Evolutionary conservation across 2,888 invertebrate genomes (phyloP).

Genomic region (Allolobophora icterica): DNA sequence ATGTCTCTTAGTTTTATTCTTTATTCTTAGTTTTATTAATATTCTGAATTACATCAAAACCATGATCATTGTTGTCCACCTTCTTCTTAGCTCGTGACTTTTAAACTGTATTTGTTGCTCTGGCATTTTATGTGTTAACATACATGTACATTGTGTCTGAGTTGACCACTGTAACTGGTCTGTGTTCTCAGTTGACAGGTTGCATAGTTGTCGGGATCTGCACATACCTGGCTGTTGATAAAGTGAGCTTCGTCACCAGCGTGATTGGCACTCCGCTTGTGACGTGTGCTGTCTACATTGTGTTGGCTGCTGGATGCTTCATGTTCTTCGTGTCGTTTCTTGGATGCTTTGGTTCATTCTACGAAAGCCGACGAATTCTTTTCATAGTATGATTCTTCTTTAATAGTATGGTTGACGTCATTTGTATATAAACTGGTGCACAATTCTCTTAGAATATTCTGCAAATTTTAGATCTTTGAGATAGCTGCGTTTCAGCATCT

Average conservation of each 20-base stretch:
- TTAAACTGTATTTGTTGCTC: background rate
- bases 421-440: too few species aligned
- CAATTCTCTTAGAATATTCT: too few species aligned
- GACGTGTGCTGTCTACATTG: constrained; percentile 73
- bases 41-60: background rate
- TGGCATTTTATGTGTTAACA: background rate
- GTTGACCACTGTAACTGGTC: background rate
- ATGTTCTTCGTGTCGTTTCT: constrained; percentile 77
- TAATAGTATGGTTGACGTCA: too few species aligned
- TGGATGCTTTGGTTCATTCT: constrained; percentile 78
- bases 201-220: background rate
- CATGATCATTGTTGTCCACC: too few species aligned
- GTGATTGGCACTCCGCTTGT: constrained; percentile 28
- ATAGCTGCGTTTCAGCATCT: too few species aligned
- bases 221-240: background rate
- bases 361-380: constrained; percentile 79
- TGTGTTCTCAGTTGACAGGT: background rate
- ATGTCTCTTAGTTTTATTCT: too few species aligned
- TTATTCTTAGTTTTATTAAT: background rate
- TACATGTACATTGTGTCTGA: background rate
- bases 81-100: background rate
- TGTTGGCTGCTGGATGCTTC: constrained; percentile 77
- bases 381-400: constrained; percentile 71
- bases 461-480: too few species aligned
- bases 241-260: constrained; percentile 27